Conservation (phyloP, 2,888 invertebrate species). For the Rhamphomyia laevipes region DNA sequence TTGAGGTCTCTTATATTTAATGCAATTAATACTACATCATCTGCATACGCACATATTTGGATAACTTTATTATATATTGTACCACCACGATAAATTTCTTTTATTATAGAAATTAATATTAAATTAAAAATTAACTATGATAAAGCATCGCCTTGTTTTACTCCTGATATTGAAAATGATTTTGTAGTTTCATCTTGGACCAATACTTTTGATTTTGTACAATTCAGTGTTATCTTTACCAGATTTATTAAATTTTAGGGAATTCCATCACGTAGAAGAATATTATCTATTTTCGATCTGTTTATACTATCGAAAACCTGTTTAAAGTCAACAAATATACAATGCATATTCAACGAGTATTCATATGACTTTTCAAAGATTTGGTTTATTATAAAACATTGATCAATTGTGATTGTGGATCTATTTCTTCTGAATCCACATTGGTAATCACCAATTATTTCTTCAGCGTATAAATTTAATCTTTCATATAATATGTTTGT, state of each 20-base stretch:
- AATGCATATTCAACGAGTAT: conserved; percentile 1
- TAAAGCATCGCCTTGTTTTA: no score
- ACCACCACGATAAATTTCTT: no score
- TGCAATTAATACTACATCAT: no score
- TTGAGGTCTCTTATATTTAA: no score
- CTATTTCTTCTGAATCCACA: conserved; percentile 3
- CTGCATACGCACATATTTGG: no score
- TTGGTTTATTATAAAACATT: conserved; percentile 4
- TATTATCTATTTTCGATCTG: background rate
- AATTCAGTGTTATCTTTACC: no score
- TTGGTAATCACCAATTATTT: conserved; percentile 6
- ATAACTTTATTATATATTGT: no score
- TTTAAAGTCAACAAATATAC: conserved; percentile 3
- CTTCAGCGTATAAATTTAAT: conserved; percentile 1
- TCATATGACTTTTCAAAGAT: conserved; percentile 1
- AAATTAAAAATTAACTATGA: no score
- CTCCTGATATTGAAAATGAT: no score
- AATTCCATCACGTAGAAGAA: conserved; percentile 1
- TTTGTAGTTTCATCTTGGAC: no score
- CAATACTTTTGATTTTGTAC: no score
- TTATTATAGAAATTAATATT: no score
- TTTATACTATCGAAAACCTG: conserved; percentile 2
- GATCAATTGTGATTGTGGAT: conserved; percentile 5
- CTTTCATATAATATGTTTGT: conserved; percentile 6
- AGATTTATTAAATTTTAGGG: conserved; percentile 1